phyloP scores from a whole-genome alignment of 2,113 vertebrate genomes.

The Excalfactoria chinensis region DNA sequence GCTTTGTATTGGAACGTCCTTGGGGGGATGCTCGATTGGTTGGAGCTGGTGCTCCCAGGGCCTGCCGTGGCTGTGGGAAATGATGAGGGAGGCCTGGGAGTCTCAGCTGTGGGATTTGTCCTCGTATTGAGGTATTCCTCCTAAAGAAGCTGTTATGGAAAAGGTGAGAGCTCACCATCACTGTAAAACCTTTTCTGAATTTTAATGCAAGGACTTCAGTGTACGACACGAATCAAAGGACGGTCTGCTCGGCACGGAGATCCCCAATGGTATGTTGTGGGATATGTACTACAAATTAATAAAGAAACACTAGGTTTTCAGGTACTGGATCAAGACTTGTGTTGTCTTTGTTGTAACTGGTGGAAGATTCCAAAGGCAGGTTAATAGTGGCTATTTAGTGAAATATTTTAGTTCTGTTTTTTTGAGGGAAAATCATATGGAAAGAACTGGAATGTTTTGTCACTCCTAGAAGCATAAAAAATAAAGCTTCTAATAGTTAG shows the following conservation, averaged over 20 bases:
- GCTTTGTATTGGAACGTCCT: not conserved
- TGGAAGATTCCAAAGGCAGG: not conserved
- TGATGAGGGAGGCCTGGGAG: not conserved
- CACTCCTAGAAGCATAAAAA: not conserved
- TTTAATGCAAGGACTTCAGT: accelerated
- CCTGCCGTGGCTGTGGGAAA: not conserved
- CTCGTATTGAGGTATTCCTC: not conserved
- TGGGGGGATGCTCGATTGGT: not conserved
- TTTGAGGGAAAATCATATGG: not conserved
- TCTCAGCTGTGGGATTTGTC: not conserved
- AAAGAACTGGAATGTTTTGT: not conserved
- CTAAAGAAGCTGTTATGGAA: not conserved
- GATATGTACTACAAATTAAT: not conserved
- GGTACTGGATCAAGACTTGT: not conserved
- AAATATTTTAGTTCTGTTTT: not conserved
- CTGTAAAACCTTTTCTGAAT: not conserved
- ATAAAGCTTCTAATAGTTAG: not conserved
- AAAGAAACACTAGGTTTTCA: not conserved
- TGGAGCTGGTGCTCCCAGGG: not conserved
- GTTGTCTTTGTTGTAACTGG: not conserved
- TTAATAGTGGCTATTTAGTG: not conserved
- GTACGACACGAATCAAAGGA: not conserved
- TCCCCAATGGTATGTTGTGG: no score
- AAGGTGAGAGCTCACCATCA: not conserved
- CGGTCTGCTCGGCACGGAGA: accelerated